A percentile compares a stretch with the other conserved stretches of the same genome.
These are phyloP conservation scores for Dusona sp. DNA, from an alignment of 2,888 invertebrate genomes.

Conservation along the genomic window DNA sequence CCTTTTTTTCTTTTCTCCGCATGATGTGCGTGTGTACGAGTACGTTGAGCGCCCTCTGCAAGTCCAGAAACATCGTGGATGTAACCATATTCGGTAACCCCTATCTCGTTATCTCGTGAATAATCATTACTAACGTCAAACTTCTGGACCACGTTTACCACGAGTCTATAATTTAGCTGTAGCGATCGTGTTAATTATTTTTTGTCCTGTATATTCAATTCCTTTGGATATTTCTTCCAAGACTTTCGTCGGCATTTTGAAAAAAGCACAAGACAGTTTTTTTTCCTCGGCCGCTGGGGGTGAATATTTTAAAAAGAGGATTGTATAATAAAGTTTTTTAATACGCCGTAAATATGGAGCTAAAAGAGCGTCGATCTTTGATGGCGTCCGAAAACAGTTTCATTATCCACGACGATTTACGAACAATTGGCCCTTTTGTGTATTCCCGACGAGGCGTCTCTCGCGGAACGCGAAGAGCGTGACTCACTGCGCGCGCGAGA, in stretches of 20 bases:
- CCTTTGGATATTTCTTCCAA: not conserved
- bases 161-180: not conserved
- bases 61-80: slow-evolving; percentile 24
- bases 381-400: slow-evolving; percentile 52
- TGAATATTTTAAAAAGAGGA: not conserved
- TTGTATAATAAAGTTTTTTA: not conserved
- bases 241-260: not conserved
- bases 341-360: slow-evolving; percentile 7
- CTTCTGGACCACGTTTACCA: slow-evolving; percentile 2
- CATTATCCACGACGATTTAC: slow-evolving; percentile 63
- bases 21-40: not conserved
- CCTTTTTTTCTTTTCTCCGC: slow-evolving; percentile 18
- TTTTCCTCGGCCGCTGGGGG: not conserved
- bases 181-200: slow-evolving; percentile 1
- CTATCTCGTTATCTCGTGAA: slow-evolving; percentile 35
- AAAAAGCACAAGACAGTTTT: not conserved
- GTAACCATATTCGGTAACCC: slow-evolving; percentile 66
- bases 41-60: slow-evolving; percentile 31
- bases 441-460: slow-evolving; percentile 65
- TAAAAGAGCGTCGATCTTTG: slow-evolving; percentile 1
- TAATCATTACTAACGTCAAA: slow-evolving; percentile 42
- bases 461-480: slow-evolving; percentile 51
- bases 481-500: slow-evolving; percentile 51
- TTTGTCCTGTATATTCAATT: not conserved
- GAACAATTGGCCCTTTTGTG: slow-evolving; percentile 69